Base-by-base conservation (phyloP, 2,797 vertebrate species). In the Lagorchestes hirsutus region DNA sequence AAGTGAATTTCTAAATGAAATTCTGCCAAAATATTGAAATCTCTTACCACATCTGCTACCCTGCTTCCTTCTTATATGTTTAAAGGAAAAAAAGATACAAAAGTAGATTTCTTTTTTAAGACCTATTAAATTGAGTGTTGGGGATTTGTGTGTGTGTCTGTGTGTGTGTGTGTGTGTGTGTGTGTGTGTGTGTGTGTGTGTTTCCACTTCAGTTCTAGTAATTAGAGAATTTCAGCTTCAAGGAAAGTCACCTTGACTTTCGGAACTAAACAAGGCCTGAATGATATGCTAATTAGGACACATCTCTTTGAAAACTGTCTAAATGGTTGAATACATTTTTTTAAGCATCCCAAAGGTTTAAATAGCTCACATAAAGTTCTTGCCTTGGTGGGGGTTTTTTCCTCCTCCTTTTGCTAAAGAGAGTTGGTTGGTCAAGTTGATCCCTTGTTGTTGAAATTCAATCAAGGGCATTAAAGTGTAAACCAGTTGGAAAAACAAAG, bases 401-500 rank as follows among this genome's bases (percentile, higher is more conserved):
- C 18, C 96, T 97, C 98, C 97, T 97, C 98, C 98, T 98, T 93
- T 96, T 97, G 94, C 94, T 54, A 67, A 98, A 97, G 93, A 97
- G 98, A 98, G 98, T 98, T 98, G 98, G 99, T 99, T 99, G 99
- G 99, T 99, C 99, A 99, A 99, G 99, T 99, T 99, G 99, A 99
- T 99, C 99, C 99, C 99, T 99, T 98, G 98, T 99, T 98, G 99
- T 99, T 99, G 99, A 99, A 99, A 99, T 99, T 99, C 99, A 99
- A 99, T 99, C 99, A 98, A 99, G 99, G 99, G 99, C 99, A 99
- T 99, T 99, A 99, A 99, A 99, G 99, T 99, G 99, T 99, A 99
- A 99, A 99, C 99, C 99, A 99, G 99, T 99, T 99, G 99, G 99
- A 99, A 99, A 99, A 99, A 99, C 99, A 99, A 99, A 99, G 99